Evolutionary conservation across 2,888 invertebrate genomes (phyloP), one percentile per base, ranked within the genome.

Genomic region (Hermodice carunculata): DNA sequence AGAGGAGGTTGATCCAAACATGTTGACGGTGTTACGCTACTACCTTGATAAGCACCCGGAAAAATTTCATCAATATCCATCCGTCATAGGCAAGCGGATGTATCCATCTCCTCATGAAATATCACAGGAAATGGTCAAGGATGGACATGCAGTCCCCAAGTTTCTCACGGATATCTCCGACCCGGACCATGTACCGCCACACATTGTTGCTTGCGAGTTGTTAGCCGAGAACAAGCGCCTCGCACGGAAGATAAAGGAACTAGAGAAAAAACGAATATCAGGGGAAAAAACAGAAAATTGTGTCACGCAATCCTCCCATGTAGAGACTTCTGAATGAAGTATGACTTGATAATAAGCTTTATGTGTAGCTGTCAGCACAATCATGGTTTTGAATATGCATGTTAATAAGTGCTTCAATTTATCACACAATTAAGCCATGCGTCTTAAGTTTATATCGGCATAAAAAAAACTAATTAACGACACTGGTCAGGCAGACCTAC

Each of bases 151-250:
- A 3, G 54, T 68, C 22, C 68, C 68, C 1, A 29, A 26, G 40
- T 68, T 68, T 49, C 61, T 68, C 26, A 65, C 53, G 0, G 58
- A 61, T 19, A 68, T 68, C 24, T 61, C 61, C 22, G 61, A 68
- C 51, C 58, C 61, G 1, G 59, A 61, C 2, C 68, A 68, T 31
- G 51, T 68, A 1, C 68, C 68, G 5, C 68, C 68, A 8, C 68
- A 68, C 48, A 62, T 68, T 26, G 59, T 68, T 3, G 68, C 68
- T 22, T 68, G 65, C 48, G 62, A 68, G 48, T 62, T 68, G 26
- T 46, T 68, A 11, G 48, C 52, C 3, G 19, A 62, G 59, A 65
- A 68, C 53, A 56, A 24, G 42, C 40, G 46, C 6, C 59, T 68
- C 3, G 28, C 51, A 31, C 56, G 61, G 17, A 51, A 64, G 52